Evolutionary conservation across 2,888 invertebrate species (phyloP).

Genomic region (Glyphotaelius pellucidus): DNA sequence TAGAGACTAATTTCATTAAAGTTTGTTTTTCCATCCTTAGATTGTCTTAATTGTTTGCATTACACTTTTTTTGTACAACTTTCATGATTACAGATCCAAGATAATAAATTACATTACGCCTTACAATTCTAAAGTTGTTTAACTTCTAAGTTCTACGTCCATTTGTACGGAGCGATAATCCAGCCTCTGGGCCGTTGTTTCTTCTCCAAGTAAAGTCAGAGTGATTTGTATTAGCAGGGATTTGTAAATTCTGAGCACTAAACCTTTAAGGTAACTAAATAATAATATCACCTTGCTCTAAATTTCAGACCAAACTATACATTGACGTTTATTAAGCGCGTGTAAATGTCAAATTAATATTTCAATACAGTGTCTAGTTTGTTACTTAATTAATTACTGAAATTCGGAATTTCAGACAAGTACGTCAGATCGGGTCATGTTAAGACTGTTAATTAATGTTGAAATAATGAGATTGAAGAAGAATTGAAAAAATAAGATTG

Average conservation of each 20-base stretch:
- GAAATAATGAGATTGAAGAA: too few relatives aligned
- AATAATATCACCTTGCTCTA: background rate
- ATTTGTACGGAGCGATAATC: background rate
- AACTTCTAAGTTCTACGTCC: background rate
- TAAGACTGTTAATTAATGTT: too few relatives aligned
- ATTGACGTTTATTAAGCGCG: background rate
- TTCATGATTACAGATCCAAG: background rate
- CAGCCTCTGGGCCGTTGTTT: background rate
- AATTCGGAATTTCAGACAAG: too few relatives aligned
- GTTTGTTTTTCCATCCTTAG: background rate
- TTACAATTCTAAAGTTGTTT: background rate
- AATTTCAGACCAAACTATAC: background rate
- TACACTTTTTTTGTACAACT: background rate
- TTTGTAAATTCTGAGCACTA: background rate
- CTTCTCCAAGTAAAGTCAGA: background rate
- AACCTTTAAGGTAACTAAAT: background rate
- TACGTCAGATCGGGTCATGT: too few relatives aligned
- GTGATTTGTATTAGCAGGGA: background rate
- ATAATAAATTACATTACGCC: background rate
- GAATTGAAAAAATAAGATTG: too few relatives aligned
- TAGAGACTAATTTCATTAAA: background rate
- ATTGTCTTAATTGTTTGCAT: background rate
- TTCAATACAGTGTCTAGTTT: background rate
- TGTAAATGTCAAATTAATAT: background rate
- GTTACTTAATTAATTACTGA: background rate